A percentile compares a stretch with the other conserved stretches of the same genome.
Conservation (phyloP, 2,113 vertebrate species). For the Sylvietta virens region DNA sequence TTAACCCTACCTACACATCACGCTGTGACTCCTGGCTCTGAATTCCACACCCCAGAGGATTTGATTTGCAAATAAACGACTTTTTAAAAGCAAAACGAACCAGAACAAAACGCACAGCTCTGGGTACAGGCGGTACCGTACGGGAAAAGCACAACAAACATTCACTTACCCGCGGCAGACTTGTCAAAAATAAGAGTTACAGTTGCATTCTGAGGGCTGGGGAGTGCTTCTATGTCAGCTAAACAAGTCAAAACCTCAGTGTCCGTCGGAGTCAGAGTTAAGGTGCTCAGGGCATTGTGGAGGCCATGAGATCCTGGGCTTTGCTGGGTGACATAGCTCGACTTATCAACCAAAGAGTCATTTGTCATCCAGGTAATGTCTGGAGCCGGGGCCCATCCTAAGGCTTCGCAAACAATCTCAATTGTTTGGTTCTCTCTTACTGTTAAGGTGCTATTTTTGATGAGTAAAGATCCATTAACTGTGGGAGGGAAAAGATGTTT, state of each 20-base stretch:
- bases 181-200: slow-evolving; percentile 71
- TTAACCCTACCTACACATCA: background rate
- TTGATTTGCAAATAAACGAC: background rate
- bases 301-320: slow-evolving; percentile 46
- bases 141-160: background rate
- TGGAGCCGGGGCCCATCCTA: slow-evolving; percentile 80
- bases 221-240: slow-evolving; percentile 73
- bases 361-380: slow-evolving; percentile 76
- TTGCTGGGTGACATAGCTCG: slow-evolving; percentile 62
- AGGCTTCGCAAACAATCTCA: slow-evolving; percentile 76
- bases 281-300: slow-evolving; percentile 69
- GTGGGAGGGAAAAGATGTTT: slow-evolving; percentile 62
- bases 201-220: slow-evolving; percentile 57
- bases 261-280: slow-evolving; percentile 67
- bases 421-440: slow-evolving; percentile 66
- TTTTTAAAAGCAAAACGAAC: background rate
- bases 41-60: background rate
- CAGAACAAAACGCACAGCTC: background rate
- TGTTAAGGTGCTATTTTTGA: slow-evolving; percentile 62
- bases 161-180: slow-evolving; percentile 63
- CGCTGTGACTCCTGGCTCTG: background rate
- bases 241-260: slow-evolving; percentile 77
- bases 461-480: slow-evolving; percentile 80
- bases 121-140: background rate
- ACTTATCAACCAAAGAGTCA: slow-evolving; percentile 55